Base-by-base conservation (phyloP, 2,888 invertebrate species). In the Chironomus riparius region DNA sequence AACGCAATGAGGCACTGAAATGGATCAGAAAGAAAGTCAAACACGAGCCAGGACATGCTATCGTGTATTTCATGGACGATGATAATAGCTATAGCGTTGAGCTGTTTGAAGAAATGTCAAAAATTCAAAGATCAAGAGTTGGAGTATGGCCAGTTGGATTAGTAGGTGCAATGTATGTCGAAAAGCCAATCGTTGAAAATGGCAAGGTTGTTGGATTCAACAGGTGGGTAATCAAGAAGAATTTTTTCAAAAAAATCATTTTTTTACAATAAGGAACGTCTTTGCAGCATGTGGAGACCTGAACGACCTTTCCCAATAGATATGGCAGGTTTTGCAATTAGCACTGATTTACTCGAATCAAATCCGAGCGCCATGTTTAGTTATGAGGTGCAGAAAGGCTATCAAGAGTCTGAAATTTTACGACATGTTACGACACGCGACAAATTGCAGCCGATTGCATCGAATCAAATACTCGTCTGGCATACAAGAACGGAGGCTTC, bases 311-410 rank as follows among this genome's bases (percentile, higher is more conserved):
- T 98, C 86, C 97, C 98, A 0, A 90, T 97, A 50, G 98, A 99
- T 81, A 99, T 99, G 98, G 98, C 98, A 0, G 97, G 95, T 0
- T 98, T 97, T 82, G 96, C 93, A 6, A 91, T 97, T 61, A 94
- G 94, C 82, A 85, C 93, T 2, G 88, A 90, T 18, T 84, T 94
- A 76, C 87, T 96, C 68, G 83, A 92, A 4, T 86, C 88, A 18
- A 88, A 90, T 79, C 89, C 91, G 0, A 87, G 91, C 56, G 94
- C 93, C 0, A 85, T 86, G 78, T 96, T 99, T 83, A 91, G 92
- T 0, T 92, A 92, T 80, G 90, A 92, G 79, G 94, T 94, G 77
- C 90, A 92, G 80, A 89, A 94, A 77, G 98, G 98, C 15, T 93
- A 91, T 83, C 94, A 95, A 85, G 96, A 96, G 83, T 92, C 92